phyloP scores from a whole-genome alignment of 1,140 invertebrate species.

The Microplitis demolitor region DNA sequence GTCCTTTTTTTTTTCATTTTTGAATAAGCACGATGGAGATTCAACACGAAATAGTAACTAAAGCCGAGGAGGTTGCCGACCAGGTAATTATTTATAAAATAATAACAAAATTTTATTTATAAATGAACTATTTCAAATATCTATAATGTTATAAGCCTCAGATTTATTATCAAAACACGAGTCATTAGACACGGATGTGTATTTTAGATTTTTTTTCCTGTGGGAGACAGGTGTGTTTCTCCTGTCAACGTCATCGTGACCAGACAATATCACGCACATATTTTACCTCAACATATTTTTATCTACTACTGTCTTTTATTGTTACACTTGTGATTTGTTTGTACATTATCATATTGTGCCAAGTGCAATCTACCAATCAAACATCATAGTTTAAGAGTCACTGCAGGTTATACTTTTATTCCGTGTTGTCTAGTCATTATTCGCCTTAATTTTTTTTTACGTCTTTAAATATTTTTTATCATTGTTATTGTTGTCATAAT shows the following conservation, averaged over 20 bases:
- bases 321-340: not conserved
- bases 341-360: not conserved
- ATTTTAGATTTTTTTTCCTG: conserved; percentile 18
- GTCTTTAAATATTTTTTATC: too few species aligned
- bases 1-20: conserved; percentile 51
- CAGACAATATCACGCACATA: not conserved
- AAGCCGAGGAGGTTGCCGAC: conserved; percentile 92
- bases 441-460: not conserved
- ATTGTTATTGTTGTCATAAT: too few species aligned
- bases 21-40: conserved; percentile 73
- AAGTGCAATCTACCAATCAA: not conserved
- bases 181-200: too few species aligned
- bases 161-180: too few species aligned
- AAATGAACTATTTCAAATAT: conserved; percentile 2
- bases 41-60: conserved; percentile 86
- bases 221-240: conserved; percentile 26
- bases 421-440: not conserved
- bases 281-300: conserved; percentile 22
- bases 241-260: conserved; percentile 48
- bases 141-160: conserved; percentile 30
- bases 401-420: not conserved
- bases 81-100: conserved; percentile 71
- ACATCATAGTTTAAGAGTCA: not conserved
- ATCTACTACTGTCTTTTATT: not conserved
- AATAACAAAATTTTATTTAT: not conserved